These are phyloP conservation scores for Gonioctena quinquepunctata DNA, from an alignment of 1,140 invertebrate species.

Conservation along the genomic window DNA sequence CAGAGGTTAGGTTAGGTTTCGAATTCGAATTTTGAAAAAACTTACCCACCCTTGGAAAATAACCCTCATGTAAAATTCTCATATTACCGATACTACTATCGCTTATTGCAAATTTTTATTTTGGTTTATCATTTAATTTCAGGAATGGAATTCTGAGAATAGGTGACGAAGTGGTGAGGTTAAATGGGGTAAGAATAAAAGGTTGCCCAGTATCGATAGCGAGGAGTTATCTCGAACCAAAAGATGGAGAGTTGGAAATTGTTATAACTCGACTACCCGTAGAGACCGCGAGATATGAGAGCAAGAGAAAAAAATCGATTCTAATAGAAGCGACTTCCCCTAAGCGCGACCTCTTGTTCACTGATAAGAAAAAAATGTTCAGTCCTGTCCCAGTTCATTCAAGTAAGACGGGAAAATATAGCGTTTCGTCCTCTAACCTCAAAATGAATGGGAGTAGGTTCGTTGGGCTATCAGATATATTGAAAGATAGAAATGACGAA, in stretches of 20 bases:
- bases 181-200: constrained; percentile 77
- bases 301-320: constrained; percentile 26
- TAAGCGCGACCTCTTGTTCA: not conserved
- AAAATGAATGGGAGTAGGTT: constrained; percentile 8
- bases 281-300: constrained; percentile 8
- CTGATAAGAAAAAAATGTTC: not conserved
- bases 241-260: constrained; percentile 47
- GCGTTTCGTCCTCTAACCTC: not conserved
- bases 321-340: not conserved
- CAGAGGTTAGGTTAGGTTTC: not conserved
- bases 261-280: constrained; percentile 31
- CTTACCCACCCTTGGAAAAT: no score
- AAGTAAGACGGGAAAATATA: not conserved
- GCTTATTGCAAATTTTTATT: not conserved
- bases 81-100: no score
- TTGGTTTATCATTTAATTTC: constrained; percentile 34
- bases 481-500: constrained; percentile 13
- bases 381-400: not conserved
- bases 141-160: constrained; percentile 77
- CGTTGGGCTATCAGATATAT: constrained; percentile 25
- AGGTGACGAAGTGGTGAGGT: constrained; percentile 83
- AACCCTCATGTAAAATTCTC: no score
- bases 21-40: not conserved
- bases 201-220: constrained; percentile 68
- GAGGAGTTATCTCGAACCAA: constrained; percentile 26